These are phyloP conservation scores for Xanthia icteritia DNA, from an alignment of 2,888 invertebrate genomes.

Conservation along the genomic window DNA sequence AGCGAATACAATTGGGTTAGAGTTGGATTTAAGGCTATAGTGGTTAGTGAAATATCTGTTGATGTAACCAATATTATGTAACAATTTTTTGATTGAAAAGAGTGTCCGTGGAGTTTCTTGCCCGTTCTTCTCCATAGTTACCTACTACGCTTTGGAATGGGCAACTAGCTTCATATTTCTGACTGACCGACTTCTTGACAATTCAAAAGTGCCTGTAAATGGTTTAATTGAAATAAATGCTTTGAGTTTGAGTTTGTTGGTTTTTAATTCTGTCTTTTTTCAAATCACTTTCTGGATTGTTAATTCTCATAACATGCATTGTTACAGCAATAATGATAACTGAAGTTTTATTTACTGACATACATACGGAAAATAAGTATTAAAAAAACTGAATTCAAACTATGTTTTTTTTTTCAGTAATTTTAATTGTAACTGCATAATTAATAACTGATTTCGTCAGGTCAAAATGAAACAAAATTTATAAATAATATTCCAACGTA, in stretches of 20 bases:
- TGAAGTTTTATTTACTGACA: neutral
- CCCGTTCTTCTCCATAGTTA: too few relatives aligned
- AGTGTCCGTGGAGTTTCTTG: too few relatives aligned
- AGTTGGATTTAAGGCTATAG: neutral
- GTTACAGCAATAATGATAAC: neutral
- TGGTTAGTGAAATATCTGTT: neutral
- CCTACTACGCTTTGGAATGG: too few relatives aligned
- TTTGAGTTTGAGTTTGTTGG: too few relatives aligned
- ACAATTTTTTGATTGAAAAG: too few relatives aligned
- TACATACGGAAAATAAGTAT: neutral
- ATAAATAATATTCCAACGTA: slow-evolving; percentile 1
- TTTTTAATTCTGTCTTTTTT: neutral
- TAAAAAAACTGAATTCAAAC: neutral
- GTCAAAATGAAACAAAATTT: neutral
- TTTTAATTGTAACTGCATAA: slow-evolving; percentile 5
- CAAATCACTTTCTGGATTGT: neutral
- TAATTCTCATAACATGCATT: neutral
- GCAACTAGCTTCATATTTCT: too few relatives aligned
- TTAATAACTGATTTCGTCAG: neutral
- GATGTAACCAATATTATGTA: too few relatives aligned
- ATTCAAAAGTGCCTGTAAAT: too few relatives aligned
- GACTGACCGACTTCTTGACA: too few relatives aligned
- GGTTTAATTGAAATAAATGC: too few relatives aligned
- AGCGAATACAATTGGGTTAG: neutral
- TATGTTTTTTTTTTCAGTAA: neutral